Evolutionary conservation across 2,888 invertebrate genomes (phyloP).

Genomic region (Cantharis lateralis): DNA sequence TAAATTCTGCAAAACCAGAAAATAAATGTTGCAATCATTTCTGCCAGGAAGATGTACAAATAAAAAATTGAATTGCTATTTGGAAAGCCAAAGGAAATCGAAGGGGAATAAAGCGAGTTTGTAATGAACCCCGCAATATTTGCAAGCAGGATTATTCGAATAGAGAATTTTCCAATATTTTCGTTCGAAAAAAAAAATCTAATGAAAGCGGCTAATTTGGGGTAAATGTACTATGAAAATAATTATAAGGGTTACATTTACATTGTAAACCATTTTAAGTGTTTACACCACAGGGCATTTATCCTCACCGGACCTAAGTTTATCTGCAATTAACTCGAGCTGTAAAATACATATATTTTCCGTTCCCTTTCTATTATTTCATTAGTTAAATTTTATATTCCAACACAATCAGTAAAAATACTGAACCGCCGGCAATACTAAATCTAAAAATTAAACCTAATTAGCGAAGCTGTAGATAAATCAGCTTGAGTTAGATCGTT

Average conservation of each 20-base stretch:
- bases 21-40: neutral
- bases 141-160: neutral
- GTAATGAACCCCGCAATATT: neutral
- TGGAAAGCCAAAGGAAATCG: neutral
- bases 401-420: no score
- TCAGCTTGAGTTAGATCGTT: neutral
- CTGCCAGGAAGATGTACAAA: neutral
- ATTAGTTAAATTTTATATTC: no score
- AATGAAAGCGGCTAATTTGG: neutral
- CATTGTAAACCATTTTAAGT: neutral
- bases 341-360: neutral
- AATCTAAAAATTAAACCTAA: no score
- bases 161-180: neutral
- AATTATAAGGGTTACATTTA: neutral
- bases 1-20: neutral
- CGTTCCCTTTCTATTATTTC: neutral
- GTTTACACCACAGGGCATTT: neutral
- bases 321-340: neutral
- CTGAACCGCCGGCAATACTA: no score
- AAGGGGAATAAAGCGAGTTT: neutral
- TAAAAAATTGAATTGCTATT: neutral
- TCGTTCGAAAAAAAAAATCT: neutral
- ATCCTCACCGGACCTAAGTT: neutral
- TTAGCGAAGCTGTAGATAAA: neutral
- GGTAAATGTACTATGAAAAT: neutral